A percentile compares a stretch with the other conserved stretches of the same genome.
phyloP scores from a whole-genome alignment of 37 sponge, comb jelly and placozoan genomes.

The Cliona cf. orientalis region DNA sequence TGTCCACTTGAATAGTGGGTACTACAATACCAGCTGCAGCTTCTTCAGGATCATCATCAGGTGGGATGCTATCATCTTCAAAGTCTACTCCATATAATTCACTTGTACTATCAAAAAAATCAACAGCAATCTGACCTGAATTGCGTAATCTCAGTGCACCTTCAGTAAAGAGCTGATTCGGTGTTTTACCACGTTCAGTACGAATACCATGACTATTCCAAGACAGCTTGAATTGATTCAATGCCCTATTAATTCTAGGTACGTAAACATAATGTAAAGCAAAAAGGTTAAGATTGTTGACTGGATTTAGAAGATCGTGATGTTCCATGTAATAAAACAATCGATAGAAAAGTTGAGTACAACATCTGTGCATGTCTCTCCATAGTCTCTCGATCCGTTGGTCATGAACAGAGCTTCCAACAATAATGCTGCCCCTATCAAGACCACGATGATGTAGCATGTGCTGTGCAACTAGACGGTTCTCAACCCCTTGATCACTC shows the following conservation, averaged over 20 bases:
- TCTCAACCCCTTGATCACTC: constrained; percentile 63
- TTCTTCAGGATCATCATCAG: constrained; percentile 32
- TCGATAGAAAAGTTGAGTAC: constrained; percentile 49
- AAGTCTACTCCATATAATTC: constrained; percentile 30
- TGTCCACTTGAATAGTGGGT: no score
- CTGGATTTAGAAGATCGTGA: constrained; percentile 24
- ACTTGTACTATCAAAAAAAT: constrained; percentile 20
- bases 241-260: constrained; percentile 40
- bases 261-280: constrained; percentile 57
- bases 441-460: constrained; percentile 55
- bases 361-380: constrained; percentile 66
- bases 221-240: constrained; percentile 29
- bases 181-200: constrained; percentile 42
- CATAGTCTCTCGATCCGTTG: constrained; percentile 65
- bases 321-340: constrained; percentile 64
- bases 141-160: constrained; percentile 16
- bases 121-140: constrained; percentile 20
- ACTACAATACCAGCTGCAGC: no score
- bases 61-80: not conserved
- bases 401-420: constrained; percentile 65
- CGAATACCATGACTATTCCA: constrained; percentile 62
- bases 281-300: constrained; percentile 31
- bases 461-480: constrained; percentile 40
- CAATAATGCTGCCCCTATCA: constrained; percentile 28
- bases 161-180: constrained; percentile 31